Percentiles rank a stretch among this genome's conserved stretches.
phyloP scores from a whole-genome alignment of 2,888 invertebrate genomes.

The Oxyteleia sp. region DNA sequence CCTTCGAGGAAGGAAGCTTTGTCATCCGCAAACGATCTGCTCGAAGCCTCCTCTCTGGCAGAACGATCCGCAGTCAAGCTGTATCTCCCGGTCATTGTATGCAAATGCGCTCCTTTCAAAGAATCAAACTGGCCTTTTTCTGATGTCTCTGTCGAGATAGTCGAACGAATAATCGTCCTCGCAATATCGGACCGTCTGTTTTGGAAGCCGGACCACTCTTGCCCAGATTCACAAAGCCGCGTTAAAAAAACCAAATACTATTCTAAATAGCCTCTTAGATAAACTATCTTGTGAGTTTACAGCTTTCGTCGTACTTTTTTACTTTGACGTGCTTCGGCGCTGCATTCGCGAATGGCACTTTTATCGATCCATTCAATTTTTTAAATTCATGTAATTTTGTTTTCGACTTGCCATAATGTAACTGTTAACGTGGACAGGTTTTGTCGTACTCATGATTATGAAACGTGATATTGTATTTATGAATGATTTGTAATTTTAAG shows the following conservation, averaged over 20 bases:
- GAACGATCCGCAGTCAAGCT: slow-evolving; percentile 74
- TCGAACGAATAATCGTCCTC: slow-evolving; percentile 78
- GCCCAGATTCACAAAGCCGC: slow-evolving; percentile 58
- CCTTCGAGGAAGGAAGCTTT: slow-evolving; percentile 78
- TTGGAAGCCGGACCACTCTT: slow-evolving; percentile 73
- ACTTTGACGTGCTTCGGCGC: slow-evolving; percentile 45
- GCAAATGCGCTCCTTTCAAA: slow-evolving; percentile 85
- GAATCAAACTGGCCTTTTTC: slow-evolving; percentile 85
- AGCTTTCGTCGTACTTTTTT: slow-evolving; percentile 51
- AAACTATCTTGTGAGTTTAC: slow-evolving; percentile 53
- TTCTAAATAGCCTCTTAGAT: slow-evolving; percentile 64
- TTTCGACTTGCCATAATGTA: slow-evolving; percentile 14
- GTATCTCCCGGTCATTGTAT: slow-evolving; percentile 86
- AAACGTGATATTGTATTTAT: too few species aligned
- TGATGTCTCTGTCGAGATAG: slow-evolving; percentile 85
- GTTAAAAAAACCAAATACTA: slow-evolving; percentile 64
- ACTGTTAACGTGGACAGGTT: background rate
- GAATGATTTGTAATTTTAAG: too few species aligned
- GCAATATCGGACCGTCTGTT: slow-evolving; percentile 73
- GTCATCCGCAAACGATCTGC: slow-evolving; percentile 78
- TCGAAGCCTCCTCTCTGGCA: slow-evolving; percentile 47
- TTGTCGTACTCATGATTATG: too few species aligned
- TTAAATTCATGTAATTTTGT: slow-evolving; percentile 50
- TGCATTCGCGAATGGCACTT: slow-evolving; percentile 51
- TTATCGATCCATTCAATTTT: slow-evolving; percentile 63